Conservation (phyloP, 2,797 vertebrate genomes). For the Sorex maritimensis region DNA sequence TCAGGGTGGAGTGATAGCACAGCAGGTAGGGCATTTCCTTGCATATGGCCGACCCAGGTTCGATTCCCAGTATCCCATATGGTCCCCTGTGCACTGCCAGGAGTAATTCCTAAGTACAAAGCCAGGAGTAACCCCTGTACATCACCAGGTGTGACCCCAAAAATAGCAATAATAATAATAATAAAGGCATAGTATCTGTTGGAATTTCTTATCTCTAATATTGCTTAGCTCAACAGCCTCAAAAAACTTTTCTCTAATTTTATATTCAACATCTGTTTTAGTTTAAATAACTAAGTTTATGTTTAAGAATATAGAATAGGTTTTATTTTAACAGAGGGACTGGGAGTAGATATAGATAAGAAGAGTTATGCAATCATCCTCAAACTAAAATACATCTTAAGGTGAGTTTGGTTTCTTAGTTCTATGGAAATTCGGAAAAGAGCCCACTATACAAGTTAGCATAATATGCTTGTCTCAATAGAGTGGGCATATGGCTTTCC, state of each 20-base stretch:
- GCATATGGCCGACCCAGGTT: no score
- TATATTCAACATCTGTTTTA: constrained; percentile 14
- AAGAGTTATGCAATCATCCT: background rate
- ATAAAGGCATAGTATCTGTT: background rate
- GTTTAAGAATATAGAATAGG: constrained; percentile 22
- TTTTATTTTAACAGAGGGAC: constrained; percentile 25
- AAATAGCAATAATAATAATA: no score
- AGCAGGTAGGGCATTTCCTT: no score
- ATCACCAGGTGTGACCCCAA: no score
- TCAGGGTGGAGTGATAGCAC: no score
- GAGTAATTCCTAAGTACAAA: no score
- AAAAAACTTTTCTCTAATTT: background rate
- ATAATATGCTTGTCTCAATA: constrained; percentile 54
- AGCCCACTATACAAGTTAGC: constrained; percentile 44
- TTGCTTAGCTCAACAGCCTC: background rate
- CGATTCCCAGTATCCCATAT: no score
- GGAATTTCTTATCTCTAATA: constrained; percentile 8
- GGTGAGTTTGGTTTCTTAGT: constrained; percentile 16
- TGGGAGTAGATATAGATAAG: constrained; percentile 1
- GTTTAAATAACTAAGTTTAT: background rate
- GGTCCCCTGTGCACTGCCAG: no score
- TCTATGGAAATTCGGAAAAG: constrained; percentile 29
- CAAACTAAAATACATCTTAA: background rate
- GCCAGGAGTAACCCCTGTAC: no score
- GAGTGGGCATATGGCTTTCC: constrained; percentile 76